These are phyloP conservation scores for Dicycla oo DNA, from an alignment of 2,888 invertebrate genomes.

Conservation along the genomic window DNA sequence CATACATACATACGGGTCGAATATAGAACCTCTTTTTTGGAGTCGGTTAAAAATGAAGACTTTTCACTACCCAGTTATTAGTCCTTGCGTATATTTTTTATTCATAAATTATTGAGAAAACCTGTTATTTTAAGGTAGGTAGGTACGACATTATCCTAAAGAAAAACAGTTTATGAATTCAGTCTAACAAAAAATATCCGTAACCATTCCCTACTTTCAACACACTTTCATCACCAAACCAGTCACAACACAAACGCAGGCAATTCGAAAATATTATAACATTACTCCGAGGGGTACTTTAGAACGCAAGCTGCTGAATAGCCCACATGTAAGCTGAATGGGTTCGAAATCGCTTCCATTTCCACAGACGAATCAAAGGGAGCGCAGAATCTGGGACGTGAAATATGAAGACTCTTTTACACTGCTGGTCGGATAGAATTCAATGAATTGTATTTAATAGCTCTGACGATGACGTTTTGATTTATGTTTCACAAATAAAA, in stretches of 20 bases:
- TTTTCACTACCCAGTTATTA: no score
- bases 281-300: conserved; percentile 31
- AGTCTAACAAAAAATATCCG: background rate
- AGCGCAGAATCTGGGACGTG: conserved; percentile 45
- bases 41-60: no score
- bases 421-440: conserved; percentile 45
- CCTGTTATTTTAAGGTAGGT: no score
- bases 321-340: conserved; percentile 58
- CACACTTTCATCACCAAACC: background rate
- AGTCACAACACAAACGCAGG: background rate
- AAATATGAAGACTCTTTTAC: conserved; percentile 62
- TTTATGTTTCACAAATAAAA: conserved; percentile 34
- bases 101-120: no score
- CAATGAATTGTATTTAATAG: conserved; percentile 32
- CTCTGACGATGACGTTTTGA: conserved; percentile 37
- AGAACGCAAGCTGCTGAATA: conserved; percentile 45
- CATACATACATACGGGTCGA: no score
- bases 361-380: conserved; percentile 60
- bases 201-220: background rate
- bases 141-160: no score
- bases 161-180: background rate
- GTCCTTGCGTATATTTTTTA: no score
- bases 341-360: conserved; percentile 69
- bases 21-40: no score
- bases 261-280: conserved; percentile 46